These are phyloP conservation scores for Orientallactaga bullata DNA, from an alignment of 2,113 vertebrate genomes.

Conservation along the genomic window DNA sequence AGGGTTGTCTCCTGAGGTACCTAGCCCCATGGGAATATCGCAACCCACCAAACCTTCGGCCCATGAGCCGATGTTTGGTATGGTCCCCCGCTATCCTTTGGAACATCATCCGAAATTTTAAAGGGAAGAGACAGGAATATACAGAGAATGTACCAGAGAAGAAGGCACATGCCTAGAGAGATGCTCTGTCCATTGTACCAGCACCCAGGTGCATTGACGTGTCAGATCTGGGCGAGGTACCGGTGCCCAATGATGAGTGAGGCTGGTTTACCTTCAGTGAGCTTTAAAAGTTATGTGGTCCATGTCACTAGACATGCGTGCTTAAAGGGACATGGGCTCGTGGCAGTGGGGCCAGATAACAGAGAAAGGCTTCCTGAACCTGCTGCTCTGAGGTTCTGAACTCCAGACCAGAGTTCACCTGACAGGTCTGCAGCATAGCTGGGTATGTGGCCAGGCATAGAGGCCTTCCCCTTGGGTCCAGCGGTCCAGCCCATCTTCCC, in stretches of 20 bases:
- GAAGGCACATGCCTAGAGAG: not conserved
- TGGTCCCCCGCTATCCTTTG: not conserved
- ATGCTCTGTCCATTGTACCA: not conserved
- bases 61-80: not conserved
- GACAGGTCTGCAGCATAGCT: not conserved
- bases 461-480: not conserved
- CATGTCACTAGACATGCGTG: not conserved
- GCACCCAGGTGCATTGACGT: not conserved
- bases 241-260: not conserved
- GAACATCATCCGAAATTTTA: not conserved
- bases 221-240: not conserved
- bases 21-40: not conserved
- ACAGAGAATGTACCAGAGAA: not conserved
- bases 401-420: not conserved
- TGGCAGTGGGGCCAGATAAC: not conserved
- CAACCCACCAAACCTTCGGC: not conserved
- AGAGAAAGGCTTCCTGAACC: not conserved
- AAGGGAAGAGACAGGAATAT: not conserved
- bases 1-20: not conserved
- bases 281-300: not conserved
- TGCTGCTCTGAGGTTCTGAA: not conserved
- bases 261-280: not conserved
- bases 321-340: not conserved
- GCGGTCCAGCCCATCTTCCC: not conserved
- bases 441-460: not conserved